phyloP scores from a whole-genome alignment of 2,113 vertebrate species.

The Rhea americana region DNA sequence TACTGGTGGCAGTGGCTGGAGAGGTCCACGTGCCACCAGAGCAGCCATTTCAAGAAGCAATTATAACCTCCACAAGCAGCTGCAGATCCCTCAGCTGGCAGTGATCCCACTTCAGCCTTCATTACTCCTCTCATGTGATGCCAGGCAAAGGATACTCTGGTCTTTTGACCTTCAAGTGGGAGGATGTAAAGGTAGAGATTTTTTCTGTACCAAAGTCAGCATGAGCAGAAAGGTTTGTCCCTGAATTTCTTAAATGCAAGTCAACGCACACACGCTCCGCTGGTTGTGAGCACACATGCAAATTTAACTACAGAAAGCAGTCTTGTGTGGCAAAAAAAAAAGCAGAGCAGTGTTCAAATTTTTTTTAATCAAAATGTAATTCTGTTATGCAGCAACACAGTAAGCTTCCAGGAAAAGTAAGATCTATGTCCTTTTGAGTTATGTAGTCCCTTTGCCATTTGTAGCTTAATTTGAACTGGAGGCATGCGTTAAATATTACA shows the following conservation, averaged over 20 bases:
- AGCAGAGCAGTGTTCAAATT: not conserved
- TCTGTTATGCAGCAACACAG: not conserved
- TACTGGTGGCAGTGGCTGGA: not conserved
- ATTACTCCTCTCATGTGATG: not conserved
- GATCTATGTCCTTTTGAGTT: not conserved
- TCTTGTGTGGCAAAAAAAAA: not conserved
- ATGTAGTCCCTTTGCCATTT: not conserved
- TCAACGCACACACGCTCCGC: not conserved
- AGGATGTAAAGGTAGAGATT: not conserved
- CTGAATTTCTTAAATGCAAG: not conserved
- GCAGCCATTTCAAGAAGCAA: not conserved
- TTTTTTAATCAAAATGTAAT: not conserved
- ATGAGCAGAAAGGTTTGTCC: not conserved
- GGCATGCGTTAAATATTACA: not conserved
- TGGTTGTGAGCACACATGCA: not conserved
- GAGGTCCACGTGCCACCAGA: too few species aligned
- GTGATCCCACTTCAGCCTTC: rapidly evolving
- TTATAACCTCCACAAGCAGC: rapidly evolving
- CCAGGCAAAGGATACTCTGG: not conserved
- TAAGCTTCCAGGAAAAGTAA: not conserved
- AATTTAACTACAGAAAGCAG: not conserved
- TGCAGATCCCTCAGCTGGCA: not conserved
- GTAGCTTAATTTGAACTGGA: not conserved
- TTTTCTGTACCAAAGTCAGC: not conserved
- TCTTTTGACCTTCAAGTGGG: not conserved